phyloP scores from a whole-genome alignment of 2,888 invertebrate species.

The Cinara cedri region DNA sequence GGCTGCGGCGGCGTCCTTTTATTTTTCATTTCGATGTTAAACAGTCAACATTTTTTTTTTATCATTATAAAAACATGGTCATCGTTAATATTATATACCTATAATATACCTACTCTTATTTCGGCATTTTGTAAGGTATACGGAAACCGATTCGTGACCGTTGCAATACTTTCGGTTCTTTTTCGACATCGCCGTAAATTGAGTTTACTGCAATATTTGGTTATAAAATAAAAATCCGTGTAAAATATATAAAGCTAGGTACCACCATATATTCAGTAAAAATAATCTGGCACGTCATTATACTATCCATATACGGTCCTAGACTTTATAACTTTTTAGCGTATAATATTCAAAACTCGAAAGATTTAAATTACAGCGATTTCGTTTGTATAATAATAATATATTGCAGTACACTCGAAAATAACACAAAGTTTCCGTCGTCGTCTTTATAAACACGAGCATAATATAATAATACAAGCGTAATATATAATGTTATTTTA shows the following conservation, averaged over 20 bases:
- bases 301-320: not conserved
- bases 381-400: not conserved
- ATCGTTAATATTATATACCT: conserved; percentile 13
- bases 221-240: conserved; percentile 14
- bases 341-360: conserved; percentile 11
- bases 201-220: not conserved
- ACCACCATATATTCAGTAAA: too few relatives aligned
- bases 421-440: not conserved
- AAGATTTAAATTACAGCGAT: not conserved
- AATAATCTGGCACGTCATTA: too few relatives aligned
- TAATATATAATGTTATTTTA: not conserved
- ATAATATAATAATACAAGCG: not conserved
- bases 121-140: not conserved
- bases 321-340: not conserved
- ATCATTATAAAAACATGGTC: not conserved
- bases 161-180: not conserved
- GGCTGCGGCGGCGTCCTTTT: conserved; percentile 16
- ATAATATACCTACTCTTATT: not conserved
- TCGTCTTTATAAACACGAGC: not conserved
- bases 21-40: conserved; percentile 22
- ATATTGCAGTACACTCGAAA: not conserved
- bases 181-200: conserved; percentile 9
- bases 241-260: too few relatives aligned
- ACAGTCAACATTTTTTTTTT: conserved; percentile 22
- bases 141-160: not conserved